These are phyloP conservation scores for Sebastes taczanowskii DNA, from an alignment of 2,797 vertebrate genomes.

Conservation along the genomic window DNA sequence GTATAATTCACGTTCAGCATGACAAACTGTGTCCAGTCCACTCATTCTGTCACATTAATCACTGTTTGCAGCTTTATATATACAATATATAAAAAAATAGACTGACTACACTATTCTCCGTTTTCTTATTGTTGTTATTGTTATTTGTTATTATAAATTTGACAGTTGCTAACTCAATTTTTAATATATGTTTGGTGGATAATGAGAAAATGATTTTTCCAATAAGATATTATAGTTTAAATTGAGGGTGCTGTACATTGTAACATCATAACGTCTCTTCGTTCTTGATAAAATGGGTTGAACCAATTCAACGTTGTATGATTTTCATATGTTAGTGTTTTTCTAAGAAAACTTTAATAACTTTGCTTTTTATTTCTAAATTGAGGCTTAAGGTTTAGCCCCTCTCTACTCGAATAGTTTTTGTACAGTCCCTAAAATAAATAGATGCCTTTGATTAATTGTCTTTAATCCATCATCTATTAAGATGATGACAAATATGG, in stretches of 20 bases:
- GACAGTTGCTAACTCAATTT: background rate
- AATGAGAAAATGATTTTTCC: background rate
- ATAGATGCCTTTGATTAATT: background rate
- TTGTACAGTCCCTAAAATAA: background rate
- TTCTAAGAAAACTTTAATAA: background rate
- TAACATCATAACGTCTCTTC: background rate
- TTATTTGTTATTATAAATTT: background rate
- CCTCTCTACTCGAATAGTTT: accelerated
- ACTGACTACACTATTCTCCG: accelerated
- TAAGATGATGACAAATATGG: background rate
- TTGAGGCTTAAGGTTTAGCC: background rate
- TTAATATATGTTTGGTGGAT: background rate
- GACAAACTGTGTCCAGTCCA: background rate
- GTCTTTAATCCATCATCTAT: background rate
- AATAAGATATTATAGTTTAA: background rate
- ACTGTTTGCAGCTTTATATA: background rate
- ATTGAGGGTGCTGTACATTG: accelerated
- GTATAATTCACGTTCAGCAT: background rate
- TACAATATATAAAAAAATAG: background rate
- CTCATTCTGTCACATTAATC: background rate
- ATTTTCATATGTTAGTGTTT: background rate
- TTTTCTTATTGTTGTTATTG: background rate
- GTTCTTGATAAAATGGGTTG: background rate
- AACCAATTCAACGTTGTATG: background rate
- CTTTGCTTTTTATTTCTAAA: too few relatives aligned